These are phyloP conservation scores for Orbicella faveolata DNA, from an alignment of 64 coral and sea anemone species.

Conservation along the genomic window DNA sequence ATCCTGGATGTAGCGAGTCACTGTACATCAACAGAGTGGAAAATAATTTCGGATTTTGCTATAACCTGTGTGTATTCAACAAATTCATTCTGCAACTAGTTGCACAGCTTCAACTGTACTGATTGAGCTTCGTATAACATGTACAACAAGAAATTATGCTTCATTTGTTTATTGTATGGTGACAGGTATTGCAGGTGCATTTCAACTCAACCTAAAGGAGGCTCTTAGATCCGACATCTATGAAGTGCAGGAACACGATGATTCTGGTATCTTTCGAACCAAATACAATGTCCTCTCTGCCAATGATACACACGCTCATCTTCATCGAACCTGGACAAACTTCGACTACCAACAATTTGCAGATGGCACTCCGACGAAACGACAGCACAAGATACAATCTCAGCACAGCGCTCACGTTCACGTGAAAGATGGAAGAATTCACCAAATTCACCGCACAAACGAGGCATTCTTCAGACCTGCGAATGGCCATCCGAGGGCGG, in stretches of 20 bases:
- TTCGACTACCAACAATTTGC: constrained; percentile 69
- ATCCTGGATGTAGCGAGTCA: too few species aligned
- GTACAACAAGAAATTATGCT: neutral
- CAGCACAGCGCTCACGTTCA: constrained; percentile 24
- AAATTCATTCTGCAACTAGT: too few species aligned
- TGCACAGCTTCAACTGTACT: too few species aligned
- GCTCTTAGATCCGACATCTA: neutral
- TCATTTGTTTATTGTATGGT: constrained; percentile 7
- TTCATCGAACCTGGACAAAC: constrained; percentile 74
- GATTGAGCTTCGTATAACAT: neutral
- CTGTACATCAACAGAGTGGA: too few species aligned
- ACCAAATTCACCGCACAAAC: constrained; percentile 1
- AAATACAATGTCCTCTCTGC: constrained; percentile 40
- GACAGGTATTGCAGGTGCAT: constrained; percentile 73
- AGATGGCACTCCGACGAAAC: constrained; percentile 54
- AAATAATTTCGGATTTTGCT: too few species aligned
- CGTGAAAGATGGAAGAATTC: constrained; percentile 21
- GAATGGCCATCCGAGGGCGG: constrained; percentile 49
- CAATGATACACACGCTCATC: constrained; percentile 47
- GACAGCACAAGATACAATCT: constrained; percentile 56
- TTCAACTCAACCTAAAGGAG: constrained; percentile 54
- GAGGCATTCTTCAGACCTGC: constrained; percentile 27
- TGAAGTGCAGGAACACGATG: constrained; percentile 66
- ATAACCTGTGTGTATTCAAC: too few species aligned
- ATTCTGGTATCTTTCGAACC: constrained; percentile 68